Evolutionary conservation across 2,797 vertebrate genomes (phyloP).

Genomic region (Danionella dracula): DNA sequence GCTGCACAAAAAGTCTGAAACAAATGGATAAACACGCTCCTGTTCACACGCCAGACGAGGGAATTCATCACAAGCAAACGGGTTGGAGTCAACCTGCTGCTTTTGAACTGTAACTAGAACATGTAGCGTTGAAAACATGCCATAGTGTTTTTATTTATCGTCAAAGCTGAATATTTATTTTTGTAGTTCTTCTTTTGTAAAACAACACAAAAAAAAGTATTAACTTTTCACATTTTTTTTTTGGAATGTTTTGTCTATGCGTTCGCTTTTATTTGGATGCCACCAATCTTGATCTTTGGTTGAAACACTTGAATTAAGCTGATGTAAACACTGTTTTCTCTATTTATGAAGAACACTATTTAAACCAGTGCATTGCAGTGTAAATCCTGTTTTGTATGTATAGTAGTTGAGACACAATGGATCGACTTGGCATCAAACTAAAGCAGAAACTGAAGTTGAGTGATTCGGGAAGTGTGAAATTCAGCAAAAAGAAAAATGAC

Average conservation of each 20-base stretch:
- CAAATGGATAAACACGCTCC: slow-evolving; percentile 44
- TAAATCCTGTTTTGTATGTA: slow-evolving; percentile 12
- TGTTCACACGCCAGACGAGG: slow-evolving; percentile 49
- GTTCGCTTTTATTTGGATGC: too few relatives aligned
- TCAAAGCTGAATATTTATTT: slow-evolving; percentile 31
- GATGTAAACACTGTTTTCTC: slow-evolving; percentile 55
- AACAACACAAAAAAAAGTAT: too few relatives aligned
- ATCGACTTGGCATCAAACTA: slow-evolving; percentile 77
- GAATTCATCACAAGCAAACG: slow-evolving; percentile 51
- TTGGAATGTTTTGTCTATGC: too few relatives aligned
- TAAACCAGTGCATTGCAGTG: slow-evolving; percentile 31
- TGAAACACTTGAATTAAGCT: slow-evolving; percentile 49
- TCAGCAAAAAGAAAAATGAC: slow-evolving; percentile 74
- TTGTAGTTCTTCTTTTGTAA: not conserved
- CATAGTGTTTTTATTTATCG: slow-evolving; percentile 63
- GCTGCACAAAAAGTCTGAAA: slow-evolving; percentile 10
- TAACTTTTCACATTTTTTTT: not conserved
- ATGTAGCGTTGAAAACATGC: slow-evolving; percentile 60
- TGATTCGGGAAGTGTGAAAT: slow-evolving; percentile 79
- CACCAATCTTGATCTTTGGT: slow-evolving; percentile 49
- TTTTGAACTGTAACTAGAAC: slow-evolving; percentile 38
- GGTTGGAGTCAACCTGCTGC: slow-evolving; percentile 51
- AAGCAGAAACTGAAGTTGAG: slow-evolving; percentile 79
- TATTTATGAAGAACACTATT: slow-evolving; percentile 49
- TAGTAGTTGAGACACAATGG: slow-evolving; percentile 57